These are phyloP conservation scores for Seriola aureovittata DNA, from an alignment of 2,113 vertebrate genomes.

Conservation along the genomic window DNA sequence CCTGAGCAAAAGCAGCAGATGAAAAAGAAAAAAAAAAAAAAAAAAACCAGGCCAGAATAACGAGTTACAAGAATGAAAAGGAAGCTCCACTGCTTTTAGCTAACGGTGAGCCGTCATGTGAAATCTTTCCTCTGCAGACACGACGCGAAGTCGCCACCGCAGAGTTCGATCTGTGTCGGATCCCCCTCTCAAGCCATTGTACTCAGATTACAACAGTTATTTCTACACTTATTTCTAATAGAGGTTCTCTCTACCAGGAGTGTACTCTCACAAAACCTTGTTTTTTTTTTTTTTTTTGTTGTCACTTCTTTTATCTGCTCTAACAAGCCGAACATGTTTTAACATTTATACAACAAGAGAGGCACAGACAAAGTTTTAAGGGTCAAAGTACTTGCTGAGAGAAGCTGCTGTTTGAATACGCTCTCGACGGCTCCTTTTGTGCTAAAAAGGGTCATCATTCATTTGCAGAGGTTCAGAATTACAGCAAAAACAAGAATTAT, in stretches of 20 bases:
- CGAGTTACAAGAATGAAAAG: conserved; percentile 34
- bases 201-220: background rate
- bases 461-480: conserved; percentile 33
- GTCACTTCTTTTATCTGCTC: background rate
- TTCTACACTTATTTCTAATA: background rate
- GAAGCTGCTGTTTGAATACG: background rate
- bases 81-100: conserved; percentile 25
- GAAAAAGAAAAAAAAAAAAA: background rate
- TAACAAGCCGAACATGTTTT: conserved; percentile 8
- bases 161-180: background rate
- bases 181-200: background rate
- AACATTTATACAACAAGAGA: conserved; percentile 22
- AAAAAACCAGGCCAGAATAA: background rate
- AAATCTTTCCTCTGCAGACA: background rate
- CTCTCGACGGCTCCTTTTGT: background rate
- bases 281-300: background rate
- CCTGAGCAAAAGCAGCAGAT: conserved; percentile 44
- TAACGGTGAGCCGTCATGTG: conserved; percentile 18
- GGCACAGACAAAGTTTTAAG: background rate
- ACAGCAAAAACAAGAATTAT: conserved; percentile 26
- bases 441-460: conserved; percentile 13
- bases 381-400: conserved; percentile 25
- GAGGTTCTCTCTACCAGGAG: background rate
- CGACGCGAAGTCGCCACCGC: background rate
- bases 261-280: background rate